Base-by-base conservation (phyloP, 2,113 vertebrate genomes). In the Varanus salvator region DNA sequence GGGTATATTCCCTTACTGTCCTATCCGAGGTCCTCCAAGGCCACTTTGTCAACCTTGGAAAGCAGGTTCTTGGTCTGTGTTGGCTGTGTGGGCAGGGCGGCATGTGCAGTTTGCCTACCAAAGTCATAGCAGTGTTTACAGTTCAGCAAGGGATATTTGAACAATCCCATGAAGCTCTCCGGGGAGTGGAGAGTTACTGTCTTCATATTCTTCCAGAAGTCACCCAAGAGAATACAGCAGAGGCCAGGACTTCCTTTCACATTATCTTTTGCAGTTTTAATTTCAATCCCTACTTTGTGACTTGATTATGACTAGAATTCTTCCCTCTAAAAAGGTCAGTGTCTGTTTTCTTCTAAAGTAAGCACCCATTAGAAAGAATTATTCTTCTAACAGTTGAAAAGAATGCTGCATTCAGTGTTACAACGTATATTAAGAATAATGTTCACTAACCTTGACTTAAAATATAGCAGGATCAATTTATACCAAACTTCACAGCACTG, bases 231-330 rank as follows among this genome's bases (percentile, higher is more conserved):
- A 88, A 66, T 91, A 68, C 85, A 82, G 93, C 86, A 87, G 69
- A 88, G 44, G 90, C 87, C 90, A 88, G 85, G 87, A 91, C 83
- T 95, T 91, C 68, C 92, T 96, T 94, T 96, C 91, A 87, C 92
- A 95, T 94, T 89, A 95, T 88, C 69, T 23, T 92, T 86, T 85
- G 7, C 0, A 23, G 91, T 84, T 94, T 93, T 90, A 90, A 94
- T 95, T 94, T 94, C 95, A 96, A 94, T 93, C 95, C 95, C 93
- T 93, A 90, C 85, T 91, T 89, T 91, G 75, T 93, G 92, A 95
- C 85, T 85, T 84, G 88, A 94, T 87, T 90, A 89, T 93, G 91
- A 86, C 8, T 21, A 83, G 76, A 60, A 93, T 86, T 93, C 77
- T 84, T 93, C 80, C 44, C 71, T 89, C 87, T 82, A 94, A 0